phyloP scores from a whole-genome alignment of 2,797 vertebrate species.

The Eidolon dupreanum region DNA sequence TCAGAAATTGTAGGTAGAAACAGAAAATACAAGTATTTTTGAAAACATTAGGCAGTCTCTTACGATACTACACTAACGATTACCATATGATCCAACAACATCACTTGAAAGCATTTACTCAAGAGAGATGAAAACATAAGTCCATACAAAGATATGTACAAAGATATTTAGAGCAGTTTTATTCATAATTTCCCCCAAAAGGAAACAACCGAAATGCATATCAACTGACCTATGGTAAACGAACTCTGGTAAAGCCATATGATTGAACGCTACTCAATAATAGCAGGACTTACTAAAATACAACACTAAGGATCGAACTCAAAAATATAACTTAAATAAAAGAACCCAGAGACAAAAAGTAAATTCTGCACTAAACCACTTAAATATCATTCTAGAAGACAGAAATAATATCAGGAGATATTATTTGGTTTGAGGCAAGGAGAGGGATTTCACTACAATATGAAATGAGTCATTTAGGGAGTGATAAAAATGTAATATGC shows the following conservation, averaged over 20 bases:
- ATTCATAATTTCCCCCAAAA: not conserved
- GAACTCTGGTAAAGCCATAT: not conserved
- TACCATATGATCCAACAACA: not conserved
- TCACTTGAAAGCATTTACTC: not conserved
- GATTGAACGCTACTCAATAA: not conserved
- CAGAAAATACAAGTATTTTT: not conserved
- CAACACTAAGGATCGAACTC: not conserved
- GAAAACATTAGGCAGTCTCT: not conserved
- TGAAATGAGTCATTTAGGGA: not conserved
- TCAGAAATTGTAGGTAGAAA: not conserved
- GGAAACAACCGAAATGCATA: not conserved
- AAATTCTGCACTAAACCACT: not conserved
- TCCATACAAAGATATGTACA: not conserved
- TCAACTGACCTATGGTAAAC: not conserved
- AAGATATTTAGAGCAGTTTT: not conserved
- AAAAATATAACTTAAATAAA: not conserved
- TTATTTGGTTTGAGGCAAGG: not conserved
- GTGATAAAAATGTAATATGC: not conserved
- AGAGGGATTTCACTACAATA: accelerated
- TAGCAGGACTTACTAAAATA: not conserved
- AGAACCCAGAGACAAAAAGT: not conserved
- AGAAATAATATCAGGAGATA: not conserved
- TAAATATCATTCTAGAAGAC: not conserved
- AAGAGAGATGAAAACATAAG: not conserved
- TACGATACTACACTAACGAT: not conserved